Evolutionary conservation across 92 coral and sea anemone genomes (phyloP), one percentile per base, ranked within the genome.

Genomic region (Metridium senile): DNA sequence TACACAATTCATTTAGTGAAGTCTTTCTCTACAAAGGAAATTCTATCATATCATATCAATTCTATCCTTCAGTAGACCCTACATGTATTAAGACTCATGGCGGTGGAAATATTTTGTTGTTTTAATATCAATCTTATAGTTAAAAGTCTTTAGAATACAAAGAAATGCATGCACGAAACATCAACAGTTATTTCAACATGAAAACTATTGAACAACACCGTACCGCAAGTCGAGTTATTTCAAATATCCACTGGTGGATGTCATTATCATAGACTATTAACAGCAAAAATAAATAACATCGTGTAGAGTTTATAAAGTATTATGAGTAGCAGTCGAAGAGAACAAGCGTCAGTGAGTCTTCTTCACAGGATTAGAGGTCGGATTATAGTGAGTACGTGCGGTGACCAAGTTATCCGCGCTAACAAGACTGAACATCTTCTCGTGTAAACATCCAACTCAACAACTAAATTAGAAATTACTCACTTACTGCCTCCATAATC

Each of bases 361-460:
- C 68, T 58, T 73, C 27, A 58, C 54, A 30, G 23, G 78, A 73
- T 73, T 73, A 73, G 78, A 58, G 67, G 78, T 58, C 68, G 78
- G 78, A 73, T 73, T 70, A 70, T 35, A 62, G 16, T 73, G 78
- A 73, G 78, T 73, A 73, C 57, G 64, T 61, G 86, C 90, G 90
- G 90, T 75, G 82, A 81, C 71, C 56, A 20, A 72, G 68, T 81
- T 74, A 81, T 81, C 89, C 52, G 57, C 61, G 74, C 90, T 86
- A 86, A 86, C 90, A 75, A 86, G 90, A 81, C 72, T 25, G 39
- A 51, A 25, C 13, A 62, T 28, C 72, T 51, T 59, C 81, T 30
- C 72, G n/a, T 58, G 26, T 58, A 73, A 73, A 73, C 78, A 73
- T 52, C 32, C 59, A 59, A 58, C n/a, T 23, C 47, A 73, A 58